Evolutionary conservation across 2,888 invertebrate genomes (phyloP), one percentile per base, ranked within the genome.

Genomic region (Meghimatium bilineatum): DNA sequence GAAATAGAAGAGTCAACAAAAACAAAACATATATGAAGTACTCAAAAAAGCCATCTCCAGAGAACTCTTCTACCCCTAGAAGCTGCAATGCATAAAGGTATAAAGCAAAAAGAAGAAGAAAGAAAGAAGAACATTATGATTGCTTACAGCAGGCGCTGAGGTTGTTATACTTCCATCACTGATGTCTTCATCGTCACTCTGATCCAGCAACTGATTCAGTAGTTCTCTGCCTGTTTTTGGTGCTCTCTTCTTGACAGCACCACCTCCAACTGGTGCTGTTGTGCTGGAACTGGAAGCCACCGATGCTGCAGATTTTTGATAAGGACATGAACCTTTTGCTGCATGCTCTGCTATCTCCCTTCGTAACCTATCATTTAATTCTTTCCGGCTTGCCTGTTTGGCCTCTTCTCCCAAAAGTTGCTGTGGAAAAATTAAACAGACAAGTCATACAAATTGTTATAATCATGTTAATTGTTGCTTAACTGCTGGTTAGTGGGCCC

Each of bases 181-280:
- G 32, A 87, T 88, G 23, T 87, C 87, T 14, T 74, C 52, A 10
- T 88, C 87, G n/a, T 89, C 89, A 34, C 88, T 88, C 29, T 89
- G 90, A 66, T 89, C 87, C 20, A 95, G 94, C 92, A 95, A 94
- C 92, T 95, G 95, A 93, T 95, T 95, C 89, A 95, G 94, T 88
- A 95, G 94, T 92, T 95, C 96, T 93, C 95, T 36, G 26, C 83
- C 77, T 56, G 75, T 34, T 56, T 83, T 74, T 52, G 67, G 60
- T 56, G 52, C 60, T 29, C 82, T 78, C 63, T 78, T 85, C 52
- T 79, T 60, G 20, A 36, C 85, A 36, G 83, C 72, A 8, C 77
- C 34, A 26, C 72, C 29, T 5, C 29, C 36, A 23, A 66, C 12
- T 66, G 74, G 10, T 26, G 38, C n/a, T 20, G 74, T 66, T 6